Conservation (phyloP, 1,140 invertebrate species). For the Brachionus calyciflorus region DNA sequence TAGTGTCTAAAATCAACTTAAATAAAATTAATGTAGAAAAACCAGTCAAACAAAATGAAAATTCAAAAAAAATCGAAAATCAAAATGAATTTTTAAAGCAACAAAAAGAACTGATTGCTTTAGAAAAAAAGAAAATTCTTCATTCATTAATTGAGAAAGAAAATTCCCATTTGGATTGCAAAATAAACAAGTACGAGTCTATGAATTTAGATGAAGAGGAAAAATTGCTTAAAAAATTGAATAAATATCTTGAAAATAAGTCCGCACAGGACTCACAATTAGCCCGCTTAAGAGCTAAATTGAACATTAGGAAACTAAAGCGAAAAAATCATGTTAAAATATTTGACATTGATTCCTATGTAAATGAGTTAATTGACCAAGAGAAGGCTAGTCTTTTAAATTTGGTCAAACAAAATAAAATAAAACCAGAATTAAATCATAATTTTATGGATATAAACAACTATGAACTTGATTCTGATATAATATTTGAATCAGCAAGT, state of each 20-base stretch:
- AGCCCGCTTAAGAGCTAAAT: not conserved
- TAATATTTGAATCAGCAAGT: constrained; percentile 29
- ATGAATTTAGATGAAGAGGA: constrained; percentile 67
- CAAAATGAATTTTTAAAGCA: not conserved
- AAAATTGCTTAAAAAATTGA: constrained; percentile 63
- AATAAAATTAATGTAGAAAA: not conserved
- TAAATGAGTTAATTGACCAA: constrained; percentile 67
- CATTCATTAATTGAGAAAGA: not conserved
- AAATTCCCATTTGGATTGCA: not conserved
- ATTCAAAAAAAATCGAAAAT: not conserved
- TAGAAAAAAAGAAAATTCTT: constrained; percentile 10
- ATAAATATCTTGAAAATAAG: constrained; percentile 54
- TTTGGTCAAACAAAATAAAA: constrained; percentile 59
- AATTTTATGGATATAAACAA: not conserved
- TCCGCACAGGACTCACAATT: not conserved
- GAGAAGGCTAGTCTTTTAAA: constrained; percentile 48
- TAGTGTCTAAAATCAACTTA: not conserved
- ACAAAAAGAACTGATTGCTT: not conserved
- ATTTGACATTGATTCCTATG: constrained; percentile 48
- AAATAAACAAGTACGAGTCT: constrained; percentile 51
- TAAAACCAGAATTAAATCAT: not conserved
- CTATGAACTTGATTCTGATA: not conserved
- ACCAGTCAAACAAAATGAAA: not conserved
- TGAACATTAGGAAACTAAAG: not conserved
- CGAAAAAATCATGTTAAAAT: constrained; percentile 43